Evolutionary conservation across 2,113 vertebrate species (phyloP).

Genomic region (Probosciger aterrimus): DNA sequence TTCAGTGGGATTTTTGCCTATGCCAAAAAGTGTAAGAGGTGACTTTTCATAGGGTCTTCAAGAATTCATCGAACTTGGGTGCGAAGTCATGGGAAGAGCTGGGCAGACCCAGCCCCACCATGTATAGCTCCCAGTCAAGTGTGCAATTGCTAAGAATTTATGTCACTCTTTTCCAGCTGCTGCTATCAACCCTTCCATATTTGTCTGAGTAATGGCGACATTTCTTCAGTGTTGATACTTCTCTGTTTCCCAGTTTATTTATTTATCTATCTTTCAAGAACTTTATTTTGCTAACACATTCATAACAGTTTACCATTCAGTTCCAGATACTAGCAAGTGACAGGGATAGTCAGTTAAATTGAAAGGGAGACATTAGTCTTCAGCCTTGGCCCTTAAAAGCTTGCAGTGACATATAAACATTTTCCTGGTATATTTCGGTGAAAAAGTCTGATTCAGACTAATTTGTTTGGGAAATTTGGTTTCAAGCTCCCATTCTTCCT

Average conservation of each 20-base stretch:
- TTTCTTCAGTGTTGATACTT: not conserved
- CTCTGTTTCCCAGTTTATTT: not conserved
- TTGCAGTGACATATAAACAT: not conserved
- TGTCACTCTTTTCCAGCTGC: not conserved
- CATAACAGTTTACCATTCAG: not conserved
- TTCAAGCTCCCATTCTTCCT: not conserved
- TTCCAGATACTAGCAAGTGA: not conserved
- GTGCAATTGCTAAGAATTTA: not conserved
- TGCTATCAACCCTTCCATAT: not conserved
- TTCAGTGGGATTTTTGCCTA: not conserved
- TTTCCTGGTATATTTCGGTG: not conserved
- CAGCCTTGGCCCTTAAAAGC: not conserved
- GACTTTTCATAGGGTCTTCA: not conserved
- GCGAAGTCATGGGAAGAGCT: not conserved
- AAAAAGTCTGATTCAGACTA: not conserved
- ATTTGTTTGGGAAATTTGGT: not conserved
- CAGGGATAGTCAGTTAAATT: not conserved
- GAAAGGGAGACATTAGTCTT: not conserved
- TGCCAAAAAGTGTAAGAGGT: not conserved
- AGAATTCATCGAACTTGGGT: not conserved
- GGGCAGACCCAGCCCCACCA: accelerated
- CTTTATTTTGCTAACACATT: not conserved
- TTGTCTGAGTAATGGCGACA: not conserved
- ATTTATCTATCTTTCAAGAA: not conserved
- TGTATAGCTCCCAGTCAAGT: not conserved